These are phyloP conservation scores for Agapornis roseicollis DNA, from an alignment of 2,113 vertebrate species.

Conservation along the genomic window DNA sequence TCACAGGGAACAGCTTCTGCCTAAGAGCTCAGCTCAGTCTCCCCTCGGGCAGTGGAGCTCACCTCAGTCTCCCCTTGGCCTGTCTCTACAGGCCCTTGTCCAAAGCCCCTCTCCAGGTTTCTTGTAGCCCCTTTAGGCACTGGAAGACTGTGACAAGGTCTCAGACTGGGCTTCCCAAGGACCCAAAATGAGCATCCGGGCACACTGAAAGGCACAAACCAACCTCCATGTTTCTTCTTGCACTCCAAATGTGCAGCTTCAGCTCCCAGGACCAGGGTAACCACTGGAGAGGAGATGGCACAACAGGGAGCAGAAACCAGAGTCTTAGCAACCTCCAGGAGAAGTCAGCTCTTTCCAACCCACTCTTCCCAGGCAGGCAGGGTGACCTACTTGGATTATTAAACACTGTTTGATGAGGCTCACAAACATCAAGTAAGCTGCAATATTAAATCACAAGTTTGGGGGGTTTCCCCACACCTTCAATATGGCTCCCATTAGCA, in stretches of 20 bases:
- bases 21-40: too few species aligned
- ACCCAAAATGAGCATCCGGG: accelerated
- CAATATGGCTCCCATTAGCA: neutral
- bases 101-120: neutral
- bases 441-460: neutral
- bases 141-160: neutral
- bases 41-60: neutral
- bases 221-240: neutral
- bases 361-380: neutral
- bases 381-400: neutral
- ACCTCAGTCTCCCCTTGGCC: neutral
- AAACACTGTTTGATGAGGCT: neutral
- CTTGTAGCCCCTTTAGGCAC: neutral
- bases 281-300: neutral
- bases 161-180: accelerated
- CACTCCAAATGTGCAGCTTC: accelerated
- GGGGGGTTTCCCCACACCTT: accelerated
- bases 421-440: neutral
- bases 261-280: neutral
- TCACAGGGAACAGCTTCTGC: too few species aligned
- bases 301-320: neutral
- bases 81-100: neutral
- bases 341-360: neutral
- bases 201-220: neutral
- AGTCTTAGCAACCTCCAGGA: neutral